Conservation (phyloP, 2,888 invertebrate genomes). For the Hydrotaea cyrtoneurina region DNA sequence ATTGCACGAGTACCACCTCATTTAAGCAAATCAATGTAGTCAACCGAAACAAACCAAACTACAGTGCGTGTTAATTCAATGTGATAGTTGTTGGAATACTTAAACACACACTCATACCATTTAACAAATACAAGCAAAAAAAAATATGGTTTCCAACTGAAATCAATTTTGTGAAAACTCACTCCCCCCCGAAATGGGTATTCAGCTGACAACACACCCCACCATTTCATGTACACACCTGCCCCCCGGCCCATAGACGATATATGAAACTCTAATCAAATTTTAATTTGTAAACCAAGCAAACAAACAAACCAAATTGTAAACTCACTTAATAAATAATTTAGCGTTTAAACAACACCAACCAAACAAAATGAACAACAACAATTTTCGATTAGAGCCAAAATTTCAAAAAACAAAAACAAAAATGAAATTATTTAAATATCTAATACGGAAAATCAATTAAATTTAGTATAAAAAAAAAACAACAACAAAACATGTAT, state of each 20-base stretch:
- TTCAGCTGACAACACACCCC: neutral
- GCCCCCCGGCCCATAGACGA: neutral
- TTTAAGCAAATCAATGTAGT: neutral
- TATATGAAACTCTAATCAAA: constrained; percentile 51
- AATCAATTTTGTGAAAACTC: constrained; percentile 11
- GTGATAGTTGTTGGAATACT: constrained; percentile 45
- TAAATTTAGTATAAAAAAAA: constrained; percentile 1
- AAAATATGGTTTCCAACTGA: constrained; percentile 2
- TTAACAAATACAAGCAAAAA: neutral
- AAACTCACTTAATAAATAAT: constrained; percentile 19
- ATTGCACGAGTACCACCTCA: neutral
- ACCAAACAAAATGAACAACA: neutral
- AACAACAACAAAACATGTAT: neutral
- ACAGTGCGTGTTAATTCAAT: constrained; percentile 32
- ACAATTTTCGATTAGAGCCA: constrained; percentile 6
- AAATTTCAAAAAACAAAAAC: neutral
- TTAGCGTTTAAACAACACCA: neutral
- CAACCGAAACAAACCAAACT: neutral
- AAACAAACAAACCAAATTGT: neutral
- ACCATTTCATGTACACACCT: neutral
- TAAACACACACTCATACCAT: neutral
- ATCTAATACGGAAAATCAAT: constrained; percentile 16
- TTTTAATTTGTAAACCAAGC: constrained; percentile 1
- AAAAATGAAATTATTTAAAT: constrained; percentile 6
- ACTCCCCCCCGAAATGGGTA: neutral